Percentiles rank a stretch among this genome's conserved stretches.
Evolutionary conservation across 2,797 vertebrate genomes (phyloP).

Genomic region (Apogon talboti): DNA sequence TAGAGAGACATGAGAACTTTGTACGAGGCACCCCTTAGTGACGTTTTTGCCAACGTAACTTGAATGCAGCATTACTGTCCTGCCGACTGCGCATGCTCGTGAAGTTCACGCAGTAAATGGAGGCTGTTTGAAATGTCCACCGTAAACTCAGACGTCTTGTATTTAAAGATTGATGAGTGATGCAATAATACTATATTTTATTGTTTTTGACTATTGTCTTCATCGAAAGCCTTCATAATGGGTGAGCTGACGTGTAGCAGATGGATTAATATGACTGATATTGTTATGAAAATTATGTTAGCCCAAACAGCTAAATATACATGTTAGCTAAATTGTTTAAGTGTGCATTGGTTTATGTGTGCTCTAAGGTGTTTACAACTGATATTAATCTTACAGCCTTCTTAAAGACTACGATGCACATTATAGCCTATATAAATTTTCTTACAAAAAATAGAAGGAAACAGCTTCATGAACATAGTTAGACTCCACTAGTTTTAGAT

Average conservation of each 20-base stretch:
- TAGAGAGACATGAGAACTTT: too few species aligned
- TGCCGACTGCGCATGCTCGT: conserved; percentile 43
- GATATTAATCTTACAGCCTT: neutral
- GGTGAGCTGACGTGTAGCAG: conserved; percentile 56
- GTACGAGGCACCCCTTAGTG: too few species aligned
- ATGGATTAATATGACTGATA: neutral
- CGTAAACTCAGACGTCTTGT: neutral
- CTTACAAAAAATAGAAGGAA: too few species aligned
- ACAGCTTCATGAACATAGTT: too few species aligned
- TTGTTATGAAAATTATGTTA: neutral
- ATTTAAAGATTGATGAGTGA: neutral
- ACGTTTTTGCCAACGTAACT: neutral
- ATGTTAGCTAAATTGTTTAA: conserved; percentile 25
- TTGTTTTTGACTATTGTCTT: neutral
- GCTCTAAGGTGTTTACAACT: neutral
- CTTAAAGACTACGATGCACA: too few species aligned
- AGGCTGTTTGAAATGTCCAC: conserved; percentile 48
- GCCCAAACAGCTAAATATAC: neutral
- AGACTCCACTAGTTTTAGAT: too few species aligned
- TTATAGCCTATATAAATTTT: too few species aligned
- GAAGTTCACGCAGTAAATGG: neutral
- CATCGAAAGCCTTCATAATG: conserved; percentile 39
- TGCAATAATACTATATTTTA: neutral
- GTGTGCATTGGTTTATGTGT: neutral
- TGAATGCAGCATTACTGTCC: neutral